These are phyloP conservation scores for Stegostoma tigrinum DNA, from an alignment of 2,113 vertebrate genomes.

Conservation along the genomic window DNA sequence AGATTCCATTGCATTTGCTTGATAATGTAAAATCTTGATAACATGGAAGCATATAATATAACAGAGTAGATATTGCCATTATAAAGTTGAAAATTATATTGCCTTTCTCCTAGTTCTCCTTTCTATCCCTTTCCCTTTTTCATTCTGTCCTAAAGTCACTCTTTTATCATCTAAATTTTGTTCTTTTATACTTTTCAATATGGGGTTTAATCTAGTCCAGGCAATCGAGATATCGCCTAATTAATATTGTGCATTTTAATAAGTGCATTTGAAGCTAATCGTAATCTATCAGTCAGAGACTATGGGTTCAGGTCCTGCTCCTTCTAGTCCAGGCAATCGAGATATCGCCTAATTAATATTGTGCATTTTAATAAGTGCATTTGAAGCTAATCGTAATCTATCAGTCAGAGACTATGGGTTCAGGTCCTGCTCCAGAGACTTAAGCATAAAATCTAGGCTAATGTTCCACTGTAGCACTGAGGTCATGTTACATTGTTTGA, in stretches of 20 bases:
- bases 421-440: not conserved
- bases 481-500: not conserved
- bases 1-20: conserved; percentile 26
- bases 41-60: conserved; percentile 14
- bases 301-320: not conserved
- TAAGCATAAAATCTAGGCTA: not conserved
- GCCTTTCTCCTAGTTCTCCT: not conserved
- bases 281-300: not conserved
- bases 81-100: conserved; percentile 6
- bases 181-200: not conserved
- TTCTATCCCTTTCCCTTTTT: not conserved
- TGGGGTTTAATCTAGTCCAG: not conserved
- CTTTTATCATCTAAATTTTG: not conserved
- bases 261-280: not conserved
- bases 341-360: not conserved
- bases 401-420: not conserved
- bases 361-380: not conserved
- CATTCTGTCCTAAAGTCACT: not conserved
- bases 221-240: not conserved
- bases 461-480: not conserved
- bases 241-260: not conserved
- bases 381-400: not conserved
- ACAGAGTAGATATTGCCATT: conserved; percentile 12
- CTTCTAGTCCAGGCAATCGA: not conserved
- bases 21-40: conserved; percentile 32